Percentiles rank a stretch among this genome's conserved stretches.
phyloP scores from a whole-genome alignment of 2,113 vertebrate species.

The Tapirus terrestris region DNA sequence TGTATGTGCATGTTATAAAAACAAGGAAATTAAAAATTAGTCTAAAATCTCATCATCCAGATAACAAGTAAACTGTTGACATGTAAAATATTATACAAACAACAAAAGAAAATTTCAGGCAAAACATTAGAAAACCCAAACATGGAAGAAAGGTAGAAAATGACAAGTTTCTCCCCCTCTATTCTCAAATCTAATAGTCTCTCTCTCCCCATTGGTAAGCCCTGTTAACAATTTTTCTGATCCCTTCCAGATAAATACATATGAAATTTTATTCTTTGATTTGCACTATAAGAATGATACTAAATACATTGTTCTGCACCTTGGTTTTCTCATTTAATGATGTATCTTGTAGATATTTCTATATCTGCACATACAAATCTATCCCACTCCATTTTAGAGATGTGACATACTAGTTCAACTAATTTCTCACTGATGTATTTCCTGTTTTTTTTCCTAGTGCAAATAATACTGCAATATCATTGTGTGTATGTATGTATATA shows the following conservation, averaged over 20 bases:
- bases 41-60: background rate
- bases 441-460: background rate
- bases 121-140: conserved; percentile 41
- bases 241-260: conserved; percentile 25
- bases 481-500: background rate
- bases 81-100: conserved; percentile 12
- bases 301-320: background rate
- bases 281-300: conserved; percentile 9
- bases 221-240: background rate
- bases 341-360: background rate
- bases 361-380: background rate
- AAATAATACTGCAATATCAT: conserved; percentile 4
- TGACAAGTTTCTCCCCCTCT: background rate
- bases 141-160: conserved; percentile 23
- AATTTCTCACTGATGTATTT: conserved; percentile 5
- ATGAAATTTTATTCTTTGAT: conserved; percentile 29
- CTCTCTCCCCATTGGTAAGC: background rate
- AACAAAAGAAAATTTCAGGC: background rate
- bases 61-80: background rate
- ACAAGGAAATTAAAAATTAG: conserved; percentile 5
- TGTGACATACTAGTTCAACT: background rate
- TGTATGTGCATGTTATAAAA: background rate
- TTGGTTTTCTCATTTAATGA: conserved; percentile 38
- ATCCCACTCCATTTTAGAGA: background rate
- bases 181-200: background rate